phyloP scores from a whole-genome alignment of 2,888 invertebrate species.

The Oegoconia quadripuncta region DNA sequence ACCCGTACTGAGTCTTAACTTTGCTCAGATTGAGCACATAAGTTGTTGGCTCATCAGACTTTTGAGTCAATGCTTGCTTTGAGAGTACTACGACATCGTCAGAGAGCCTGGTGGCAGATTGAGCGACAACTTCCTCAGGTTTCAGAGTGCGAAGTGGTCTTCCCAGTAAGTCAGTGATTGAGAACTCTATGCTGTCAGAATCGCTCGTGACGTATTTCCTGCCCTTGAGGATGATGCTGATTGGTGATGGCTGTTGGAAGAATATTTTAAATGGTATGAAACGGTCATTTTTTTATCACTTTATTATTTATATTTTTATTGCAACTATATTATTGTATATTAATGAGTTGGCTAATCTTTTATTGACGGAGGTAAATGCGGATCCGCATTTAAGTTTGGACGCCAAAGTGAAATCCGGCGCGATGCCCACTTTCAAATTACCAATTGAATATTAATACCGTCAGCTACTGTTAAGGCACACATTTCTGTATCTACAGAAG shows the following conservation, averaged over 20 bases:
- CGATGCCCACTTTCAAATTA: too few relatives aligned
- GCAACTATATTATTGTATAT: too few relatives aligned
- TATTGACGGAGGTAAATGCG: too few relatives aligned
- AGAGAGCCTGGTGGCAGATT: slow-evolving; percentile 85
- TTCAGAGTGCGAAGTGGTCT: slow-evolving; percentile 82
- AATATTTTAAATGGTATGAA: slow-evolving; percentile 1
- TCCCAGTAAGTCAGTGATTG: slow-evolving; percentile 87
- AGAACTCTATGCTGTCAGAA: slow-evolving; percentile 85
- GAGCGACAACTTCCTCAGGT: slow-evolving; percentile 83
- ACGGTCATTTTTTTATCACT: background rate
- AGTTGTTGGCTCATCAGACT: slow-evolving; percentile 80
- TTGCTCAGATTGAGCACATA: slow-evolving; percentile 88
- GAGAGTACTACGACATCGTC: slow-evolving; percentile 88
- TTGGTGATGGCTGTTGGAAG: slow-evolving; percentile 85
- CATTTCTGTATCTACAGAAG: too few relatives aligned
- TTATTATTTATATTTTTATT: too few relatives aligned
- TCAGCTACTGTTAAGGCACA: too few relatives aligned
- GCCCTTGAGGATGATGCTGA: slow-evolving; percentile 89
- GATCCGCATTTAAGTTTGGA: too few relatives aligned
- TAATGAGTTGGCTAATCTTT: too few relatives aligned
- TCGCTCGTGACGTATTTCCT: slow-evolving; percentile 87
- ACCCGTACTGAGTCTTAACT: slow-evolving; percentile 88
- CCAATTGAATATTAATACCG: too few relatives aligned
- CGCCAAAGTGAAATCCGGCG: too few relatives aligned
- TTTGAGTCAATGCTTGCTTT: slow-evolving; percentile 78